phyloP scores from a whole-genome alignment of 2,888 invertebrate genomes.

The Aleiodes leptofemur region DNA sequence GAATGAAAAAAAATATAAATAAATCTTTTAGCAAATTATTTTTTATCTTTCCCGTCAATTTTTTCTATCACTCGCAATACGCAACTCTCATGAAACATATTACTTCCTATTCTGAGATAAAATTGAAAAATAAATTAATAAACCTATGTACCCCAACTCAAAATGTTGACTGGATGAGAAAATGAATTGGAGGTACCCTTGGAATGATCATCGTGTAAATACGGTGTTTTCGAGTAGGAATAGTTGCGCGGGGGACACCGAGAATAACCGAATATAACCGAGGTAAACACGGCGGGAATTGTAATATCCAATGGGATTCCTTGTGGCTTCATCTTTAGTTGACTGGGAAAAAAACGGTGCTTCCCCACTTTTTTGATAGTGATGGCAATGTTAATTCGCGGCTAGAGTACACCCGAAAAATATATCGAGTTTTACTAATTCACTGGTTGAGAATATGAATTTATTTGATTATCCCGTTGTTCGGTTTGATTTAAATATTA shows the following conservation, averaged over 20 bases:
- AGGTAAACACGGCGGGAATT: not conserved
- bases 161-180: slow-evolving; percentile 7
- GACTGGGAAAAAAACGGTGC: not conserved
- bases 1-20: too few relatives aligned
- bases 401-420: too few relatives aligned
- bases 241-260: slow-evolving; percentile 18
- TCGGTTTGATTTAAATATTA: too few relatives aligned
- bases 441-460: not conserved
- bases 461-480: too few relatives aligned
- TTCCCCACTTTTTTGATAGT: too few relatives aligned
- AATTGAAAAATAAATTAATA: too few relatives aligned
- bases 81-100: too few relatives aligned
- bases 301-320: not conserved
- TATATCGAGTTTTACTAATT: not conserved
- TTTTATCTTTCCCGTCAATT: too few relatives aligned
- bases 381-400: too few relatives aligned
- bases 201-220: slow-evolving; percentile 22
- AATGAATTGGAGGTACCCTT: slow-evolving; percentile 21
- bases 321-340: not conserved
- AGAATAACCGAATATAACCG: slow-evolving; percentile 9
- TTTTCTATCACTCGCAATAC: too few relatives aligned
- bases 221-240: not conserved
- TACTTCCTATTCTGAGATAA: too few relatives aligned
- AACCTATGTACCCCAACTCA: slow-evolving; percentile 10
- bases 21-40: too few relatives aligned